Evolutionary conservation across 2,113 vertebrate genomes (phyloP), one percentile per base, ranked within the genome.

Genomic region (Proterorhinus semilunaris): DNA sequence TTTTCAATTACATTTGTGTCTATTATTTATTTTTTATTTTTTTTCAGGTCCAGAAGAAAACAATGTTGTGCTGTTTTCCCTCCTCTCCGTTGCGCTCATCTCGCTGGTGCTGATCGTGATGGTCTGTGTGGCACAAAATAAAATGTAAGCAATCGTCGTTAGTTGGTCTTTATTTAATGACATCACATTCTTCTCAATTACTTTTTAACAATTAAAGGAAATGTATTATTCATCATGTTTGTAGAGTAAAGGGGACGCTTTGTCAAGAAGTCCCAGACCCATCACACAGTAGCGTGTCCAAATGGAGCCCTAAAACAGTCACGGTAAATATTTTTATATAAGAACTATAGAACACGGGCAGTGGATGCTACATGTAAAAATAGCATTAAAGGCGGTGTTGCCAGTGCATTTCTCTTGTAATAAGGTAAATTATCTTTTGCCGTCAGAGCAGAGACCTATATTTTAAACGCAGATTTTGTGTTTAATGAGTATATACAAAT

Each of bases 181-280:
- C 11, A 13, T 50, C 2, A 10, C 9, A 55, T 27, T 27, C 4
- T 27, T 55, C 17, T 55, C 27, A 6, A 27, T 55, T 55, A 36
- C 27, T 21, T 8, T 8, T 10, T 21, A 5, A 3, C n/a, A 21
- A 21, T 21, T 6, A 17, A 9, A 17, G 16, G 9, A 17, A 54
- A 10, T 8, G 6, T 53, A 1, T 27, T 27, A 6, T 15, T 13
- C 5, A 50, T 55, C 17, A 27, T 55, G 17, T 12, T 43, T 13
- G 11, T 36, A 90, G 91, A 61, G 61, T 89, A 58, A 89, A 83
- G 47, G 47, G 69, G 66, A 78, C 55, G 57, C 64, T 92, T 10
- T 91, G 72, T 57, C 81, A 74, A 1, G 17, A 71, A 1, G 5
- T 93, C 7, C 92, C 92, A 0, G 82, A 93, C 69, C 91, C 93